Percentiles rank a stretch among this genome's conserved stretches.
These are phyloP conservation scores for Drosophila siamana DNA, from an alignment of 2,888 invertebrate genomes.

Conservation along the genomic window DNA sequence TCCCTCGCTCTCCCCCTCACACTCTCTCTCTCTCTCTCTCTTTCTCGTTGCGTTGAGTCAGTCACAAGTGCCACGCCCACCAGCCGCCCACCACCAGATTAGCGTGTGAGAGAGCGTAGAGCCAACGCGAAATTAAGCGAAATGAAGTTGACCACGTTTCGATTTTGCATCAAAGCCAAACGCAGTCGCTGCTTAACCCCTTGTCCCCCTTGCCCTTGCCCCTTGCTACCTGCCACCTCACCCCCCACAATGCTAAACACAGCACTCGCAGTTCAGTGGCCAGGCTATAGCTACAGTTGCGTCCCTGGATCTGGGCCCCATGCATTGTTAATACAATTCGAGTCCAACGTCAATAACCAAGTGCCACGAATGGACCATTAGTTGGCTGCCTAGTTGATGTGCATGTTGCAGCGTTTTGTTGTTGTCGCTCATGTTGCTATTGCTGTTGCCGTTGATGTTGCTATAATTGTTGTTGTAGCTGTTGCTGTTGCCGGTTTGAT, in stretches of 20 bases:
- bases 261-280: constrained; percentile 46
- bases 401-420: constrained; percentile 47
- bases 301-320: constrained; percentile 51
- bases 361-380: constrained; percentile 82
- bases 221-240: background rate
- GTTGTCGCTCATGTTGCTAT: constrained; percentile 17
- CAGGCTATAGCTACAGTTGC: constrained; percentile 26
- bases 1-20: constrained; percentile 10
- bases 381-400: constrained; percentile 68
- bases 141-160: constrained; percentile 83
- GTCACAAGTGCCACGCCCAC: constrained; percentile 17
- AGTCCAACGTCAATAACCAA: constrained; percentile 82
- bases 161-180: constrained; percentile 80
- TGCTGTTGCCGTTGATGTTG: constrained; percentile 23
- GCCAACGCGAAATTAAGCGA: constrained; percentile 80
- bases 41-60: constrained; percentile 9
- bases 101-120: constrained; percentile 52
- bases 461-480: constrained; percentile 15
- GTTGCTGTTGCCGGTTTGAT: constrained; percentile 43
- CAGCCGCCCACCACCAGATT: constrained; percentile 46
- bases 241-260: too few species aligned
- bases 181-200: constrained; percentile 48
- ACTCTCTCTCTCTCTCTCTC: constrained; percentile 3
- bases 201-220: background rate
- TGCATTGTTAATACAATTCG: constrained; percentile 81